phyloP scores from a whole-genome alignment of 2,797 vertebrate species.

The Discoglossus pictus region DNA sequence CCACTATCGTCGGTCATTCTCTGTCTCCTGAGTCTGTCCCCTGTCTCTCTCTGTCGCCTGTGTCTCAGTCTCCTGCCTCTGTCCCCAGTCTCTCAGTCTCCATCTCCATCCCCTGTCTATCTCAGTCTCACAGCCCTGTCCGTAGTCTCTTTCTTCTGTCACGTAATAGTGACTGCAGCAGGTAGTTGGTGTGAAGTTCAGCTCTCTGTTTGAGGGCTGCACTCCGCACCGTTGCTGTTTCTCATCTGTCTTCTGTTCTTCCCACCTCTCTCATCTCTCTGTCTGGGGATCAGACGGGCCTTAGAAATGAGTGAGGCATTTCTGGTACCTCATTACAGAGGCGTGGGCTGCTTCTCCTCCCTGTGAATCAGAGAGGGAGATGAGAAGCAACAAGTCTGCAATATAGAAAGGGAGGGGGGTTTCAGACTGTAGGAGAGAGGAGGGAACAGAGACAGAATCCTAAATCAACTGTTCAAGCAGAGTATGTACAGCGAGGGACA shows the following conservation, averaged over 20 bases:
- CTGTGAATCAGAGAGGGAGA: conserved; percentile 26
- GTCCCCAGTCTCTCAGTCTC: too few species aligned
- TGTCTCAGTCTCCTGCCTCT: neutral
- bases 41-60: neutral
- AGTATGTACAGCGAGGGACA: neutral
- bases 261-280: conserved; percentile 34
- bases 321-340: conserved; percentile 40
- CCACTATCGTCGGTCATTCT: too few species aligned
- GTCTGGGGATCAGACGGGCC: conserved; percentile 20
- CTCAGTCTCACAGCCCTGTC: too few species aligned
- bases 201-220: conserved; percentile 6
- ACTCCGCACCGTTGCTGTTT: neutral
- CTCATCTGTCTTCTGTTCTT: conserved; percentile 31
- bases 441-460: conserved; percentile 25
- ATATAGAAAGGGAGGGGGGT: conserved; percentile 18
- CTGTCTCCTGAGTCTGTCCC: too few species aligned
- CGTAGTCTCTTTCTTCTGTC: too few species aligned
- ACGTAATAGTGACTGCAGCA: neutral
- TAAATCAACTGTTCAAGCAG: conserved; percentile 9
- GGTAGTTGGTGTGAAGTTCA: conserved; percentile 5
- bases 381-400: conserved; percentile 37
- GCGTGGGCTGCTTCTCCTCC: conserved; percentile 17
- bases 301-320: conserved; percentile 36
- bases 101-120: too few species aligned
- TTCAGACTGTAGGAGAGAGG: conserved; percentile 12